These are phyloP conservation scores for Callionymus lyra DNA, from an alignment of 2,113 vertebrate species.

Conservation along the genomic window DNA sequence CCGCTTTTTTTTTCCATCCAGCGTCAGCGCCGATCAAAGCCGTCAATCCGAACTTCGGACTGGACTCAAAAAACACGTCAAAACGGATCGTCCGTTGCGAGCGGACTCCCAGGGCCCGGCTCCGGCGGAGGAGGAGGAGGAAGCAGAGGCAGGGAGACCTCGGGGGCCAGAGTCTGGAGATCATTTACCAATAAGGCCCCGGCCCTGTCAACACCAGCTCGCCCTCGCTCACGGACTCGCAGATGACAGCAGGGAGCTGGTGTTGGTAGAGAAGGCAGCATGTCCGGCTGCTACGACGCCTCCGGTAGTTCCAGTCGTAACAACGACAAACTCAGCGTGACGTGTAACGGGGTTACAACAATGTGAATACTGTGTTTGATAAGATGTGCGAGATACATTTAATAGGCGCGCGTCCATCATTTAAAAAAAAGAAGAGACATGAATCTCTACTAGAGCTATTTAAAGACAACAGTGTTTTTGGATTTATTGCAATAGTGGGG, in stretches of 20 bases:
- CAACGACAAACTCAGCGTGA: not conserved
- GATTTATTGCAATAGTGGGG: no score
- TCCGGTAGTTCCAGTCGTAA: not conserved
- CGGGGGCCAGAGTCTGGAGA: conserved; percentile 39
- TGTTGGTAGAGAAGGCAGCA: conserved; percentile 11
- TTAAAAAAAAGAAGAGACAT: no score
- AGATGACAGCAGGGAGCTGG: conserved; percentile 12
- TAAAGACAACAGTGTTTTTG: no score
- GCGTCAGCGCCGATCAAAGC: conserved; percentile 18
- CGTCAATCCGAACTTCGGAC: conserved; percentile 57
- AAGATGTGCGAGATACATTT: no score
- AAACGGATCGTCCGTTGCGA: conserved; percentile 26
- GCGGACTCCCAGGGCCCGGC: conserved; percentile 16
- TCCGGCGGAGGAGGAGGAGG: conserved; percentile 22
- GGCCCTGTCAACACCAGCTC: conserved; percentile 56
- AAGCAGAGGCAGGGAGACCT: conserved; percentile 40
- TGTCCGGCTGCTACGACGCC: not conserved
- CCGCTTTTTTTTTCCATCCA: conserved; percentile 7
- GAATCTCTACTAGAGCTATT: no score
- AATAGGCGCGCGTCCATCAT: no score
- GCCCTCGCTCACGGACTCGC: conserved; percentile 31
- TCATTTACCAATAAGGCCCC: conserved; percentile 35
- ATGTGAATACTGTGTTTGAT: no score
- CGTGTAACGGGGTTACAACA: not conserved
- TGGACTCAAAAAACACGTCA: conserved; percentile 43